Percentiles rank a stretch among this genome's conserved stretches.
Evolutionary conservation across 2,888 invertebrate genomes (phyloP).

Genomic region (Athetis lepigone): DNA sequence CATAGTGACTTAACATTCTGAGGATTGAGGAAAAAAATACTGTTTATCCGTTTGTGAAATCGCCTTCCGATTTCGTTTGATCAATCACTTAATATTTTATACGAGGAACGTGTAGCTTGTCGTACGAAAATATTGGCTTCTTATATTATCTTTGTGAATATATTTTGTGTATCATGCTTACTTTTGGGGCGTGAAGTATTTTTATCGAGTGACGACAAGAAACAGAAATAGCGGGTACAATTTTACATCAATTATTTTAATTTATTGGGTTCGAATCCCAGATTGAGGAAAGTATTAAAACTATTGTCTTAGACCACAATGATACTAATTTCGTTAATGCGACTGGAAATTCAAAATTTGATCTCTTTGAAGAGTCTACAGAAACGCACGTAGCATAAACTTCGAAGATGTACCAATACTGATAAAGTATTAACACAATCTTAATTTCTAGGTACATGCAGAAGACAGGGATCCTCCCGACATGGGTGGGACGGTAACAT

Average conservation of each 20-base stretch:
- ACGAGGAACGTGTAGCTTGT: constrained; percentile 41
- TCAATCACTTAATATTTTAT: constrained; percentile 65
- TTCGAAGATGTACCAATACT: not conserved
- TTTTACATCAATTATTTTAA: not conserved
- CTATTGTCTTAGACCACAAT: not conserved
- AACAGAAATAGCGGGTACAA: not conserved
- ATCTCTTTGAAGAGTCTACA: not conserved
- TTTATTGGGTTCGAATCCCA: not conserved
- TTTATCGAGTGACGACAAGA: not conserved
- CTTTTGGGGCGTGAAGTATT: constrained; percentile 10
- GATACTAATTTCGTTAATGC: not conserved
- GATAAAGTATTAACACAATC: constrained; percentile 17
- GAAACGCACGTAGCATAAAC: not conserved
- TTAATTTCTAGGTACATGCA: constrained; percentile 88
- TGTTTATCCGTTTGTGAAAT: constrained; percentile 63
- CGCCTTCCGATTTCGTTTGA: constrained; percentile 59
- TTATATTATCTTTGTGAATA: constrained; percentile 42
- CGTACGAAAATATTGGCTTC: constrained; percentile 51
- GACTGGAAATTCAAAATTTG: not conserved
- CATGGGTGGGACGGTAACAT: constrained; percentile 95
- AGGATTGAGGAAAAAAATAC: constrained; percentile 51
- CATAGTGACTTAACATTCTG: constrained; percentile 41
- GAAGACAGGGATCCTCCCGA: constrained; percentile 94
- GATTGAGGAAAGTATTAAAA: not conserved
- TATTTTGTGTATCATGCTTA: constrained; percentile 22